Base-by-base conservation (phyloP, 2,797 vertebrate genomes). In the Eutrigla gurnardus region DNA sequence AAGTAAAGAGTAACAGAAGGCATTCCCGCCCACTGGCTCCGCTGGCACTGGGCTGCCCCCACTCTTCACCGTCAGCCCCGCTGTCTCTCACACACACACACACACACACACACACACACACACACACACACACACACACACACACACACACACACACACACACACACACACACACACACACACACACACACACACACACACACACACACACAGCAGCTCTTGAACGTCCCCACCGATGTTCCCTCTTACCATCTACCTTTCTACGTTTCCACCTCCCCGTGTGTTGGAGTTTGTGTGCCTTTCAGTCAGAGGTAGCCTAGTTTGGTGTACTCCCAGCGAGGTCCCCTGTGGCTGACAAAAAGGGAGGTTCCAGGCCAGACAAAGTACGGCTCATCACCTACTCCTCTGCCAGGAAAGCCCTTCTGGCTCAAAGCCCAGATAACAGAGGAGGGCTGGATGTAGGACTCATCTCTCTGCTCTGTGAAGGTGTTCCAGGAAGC, bases 1-100 rank as follows among this genome's bases (percentile, higher is more conserved):
- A 94, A 94, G 86, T 93, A 92, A 94, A 94, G 84, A 82, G 78
- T 70, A 90, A 91, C 92, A 92, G 93, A 92, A 94, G 92, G 91
- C 88, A 82, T 90, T 84, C 82, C 88, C 67, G 65, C 87, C 91
- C 90, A 89, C 89, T 89, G 88, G 88, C 85, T 88, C 76, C 53
- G 17, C 81, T 71, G 70, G 88, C 84, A 83, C 78, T 32, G 65
- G 86, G 78, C 70, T 84, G 79, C 77, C 87, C 86, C 76, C 68
- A 45, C 83, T 84, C 89, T 25, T 75, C 77, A 76, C 80, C 61
- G 42, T 80, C 78, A 88, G 76, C 49, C 67, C 65, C 73, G 77
- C 61, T 35, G 70, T 65, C 81, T n/a, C n/a, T n/a, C n/a, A n/a
- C n/a, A n/a, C n/a, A n/a, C n/a, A n/a, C n/a, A n/a, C n/a, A n/a